These are phyloP conservation scores for Hymenochirus boettgeri DNA, from an alignment of 2,113 vertebrate genomes.

Conservation along the genomic window DNA sequence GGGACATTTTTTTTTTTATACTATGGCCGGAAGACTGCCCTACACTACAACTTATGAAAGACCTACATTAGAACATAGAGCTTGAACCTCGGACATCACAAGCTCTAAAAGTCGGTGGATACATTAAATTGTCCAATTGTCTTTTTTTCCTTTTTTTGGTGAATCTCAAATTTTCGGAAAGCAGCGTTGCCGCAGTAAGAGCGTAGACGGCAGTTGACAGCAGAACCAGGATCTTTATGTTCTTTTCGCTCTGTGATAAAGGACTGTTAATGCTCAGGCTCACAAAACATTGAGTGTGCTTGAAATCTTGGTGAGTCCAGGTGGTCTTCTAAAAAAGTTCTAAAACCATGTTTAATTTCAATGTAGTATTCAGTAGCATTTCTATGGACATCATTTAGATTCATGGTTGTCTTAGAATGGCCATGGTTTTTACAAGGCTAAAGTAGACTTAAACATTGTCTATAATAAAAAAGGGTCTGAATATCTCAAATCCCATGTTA, in stretches of 20 bases:
- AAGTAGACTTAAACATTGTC: too few relatives aligned
- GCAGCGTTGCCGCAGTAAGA: constrained; percentile 41
- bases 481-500: too few relatives aligned
- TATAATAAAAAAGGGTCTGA: too few relatives aligned
- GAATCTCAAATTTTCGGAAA: constrained; percentile 46
- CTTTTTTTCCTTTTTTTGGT: constrained; percentile 34
- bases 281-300: background rate
- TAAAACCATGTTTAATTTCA: too few relatives aligned
- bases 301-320: constrained; percentile 35
- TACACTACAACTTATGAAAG: too few relatives aligned
- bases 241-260: constrained; percentile 51
- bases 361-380: too few relatives aligned
- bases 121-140: background rate
- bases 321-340: too few relatives aligned
- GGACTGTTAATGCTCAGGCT: constrained; percentile 28
- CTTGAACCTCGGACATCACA: background rate
- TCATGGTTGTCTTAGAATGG: too few relatives aligned
- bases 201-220: constrained; percentile 46
- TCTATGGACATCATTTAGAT: too few relatives aligned
- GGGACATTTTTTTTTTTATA: too few relatives aligned
- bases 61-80: background rate
- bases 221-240: constrained; percentile 51
- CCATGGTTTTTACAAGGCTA: too few relatives aligned
- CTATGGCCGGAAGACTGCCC: too few relatives aligned
- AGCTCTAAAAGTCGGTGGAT: background rate